Percentiles rank a stretch among this genome's conserved stretches.
Conservation (phyloP, 2,113 vertebrate genomes). For the Cricetomys ansorgei region DNA sequence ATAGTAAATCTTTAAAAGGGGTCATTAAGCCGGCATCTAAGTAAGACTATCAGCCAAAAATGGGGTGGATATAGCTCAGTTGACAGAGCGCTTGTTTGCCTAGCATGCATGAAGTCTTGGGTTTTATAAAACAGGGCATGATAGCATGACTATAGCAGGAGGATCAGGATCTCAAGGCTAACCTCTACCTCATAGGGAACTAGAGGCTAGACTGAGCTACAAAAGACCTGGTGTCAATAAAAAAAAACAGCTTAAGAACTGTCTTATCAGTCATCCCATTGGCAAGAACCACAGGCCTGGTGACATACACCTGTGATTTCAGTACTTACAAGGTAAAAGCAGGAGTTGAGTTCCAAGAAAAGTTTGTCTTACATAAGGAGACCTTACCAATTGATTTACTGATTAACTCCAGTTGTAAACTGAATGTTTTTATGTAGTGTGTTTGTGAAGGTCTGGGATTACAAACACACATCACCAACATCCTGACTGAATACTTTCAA, state of each 20-base stretch:
- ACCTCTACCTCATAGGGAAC: not conserved
- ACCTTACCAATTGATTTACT: not conserved
- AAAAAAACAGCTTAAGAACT: not conserved
- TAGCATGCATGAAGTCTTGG: not conserved
- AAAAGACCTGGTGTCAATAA: not conserved
- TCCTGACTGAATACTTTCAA: not conserved
- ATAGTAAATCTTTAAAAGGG: not conserved
- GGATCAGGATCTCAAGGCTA: not conserved
- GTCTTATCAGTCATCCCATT: not conserved
- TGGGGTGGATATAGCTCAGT: not conserved
- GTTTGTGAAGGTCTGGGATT: not conserved
- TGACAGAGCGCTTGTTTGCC: not conserved
- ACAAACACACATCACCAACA: not conserved
- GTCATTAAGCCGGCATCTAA: not conserved
- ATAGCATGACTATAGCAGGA: not conserved
- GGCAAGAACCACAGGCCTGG: not conserved
- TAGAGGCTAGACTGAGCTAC: not conserved
- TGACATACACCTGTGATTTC: not conserved
- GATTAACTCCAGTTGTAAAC: not conserved
- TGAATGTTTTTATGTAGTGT: not conserved
- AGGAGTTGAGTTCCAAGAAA: not conserved
- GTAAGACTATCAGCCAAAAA: not conserved
- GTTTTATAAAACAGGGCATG: not conserved
- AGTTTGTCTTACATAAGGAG: not conserved
- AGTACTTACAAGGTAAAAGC: not conserved